Percentiles rank a stretch among this genome's conserved stretches.
These are phyloP conservation scores for Diaprepes abbreviatus DNA, from an alignment of 2,888 invertebrate genomes.

Conservation along the genomic window DNA sequence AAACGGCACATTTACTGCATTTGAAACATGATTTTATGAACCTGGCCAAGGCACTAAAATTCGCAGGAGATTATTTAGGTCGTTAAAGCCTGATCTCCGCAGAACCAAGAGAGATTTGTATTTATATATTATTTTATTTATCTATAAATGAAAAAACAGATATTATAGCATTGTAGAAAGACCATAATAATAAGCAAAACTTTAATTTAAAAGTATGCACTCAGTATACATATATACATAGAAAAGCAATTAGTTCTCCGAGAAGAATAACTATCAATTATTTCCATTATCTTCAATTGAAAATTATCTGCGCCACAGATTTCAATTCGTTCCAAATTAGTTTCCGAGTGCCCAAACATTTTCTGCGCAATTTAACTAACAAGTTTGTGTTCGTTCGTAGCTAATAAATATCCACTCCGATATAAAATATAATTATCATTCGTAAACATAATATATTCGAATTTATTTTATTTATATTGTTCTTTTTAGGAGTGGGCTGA, in stretches of 20 bases:
- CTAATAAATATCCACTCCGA: constrained; percentile 41
- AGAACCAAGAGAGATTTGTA: no score
- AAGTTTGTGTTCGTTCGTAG: constrained; percentile 40
- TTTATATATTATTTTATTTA: no score
- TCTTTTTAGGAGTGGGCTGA: not conserved
- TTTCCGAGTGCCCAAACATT: constrained; percentile 45
- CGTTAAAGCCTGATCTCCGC: no score
- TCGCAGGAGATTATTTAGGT: no score
- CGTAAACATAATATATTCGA: not conserved
- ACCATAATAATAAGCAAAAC: no score
- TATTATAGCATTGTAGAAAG: no score
- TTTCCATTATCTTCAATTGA: constrained; percentile 46
- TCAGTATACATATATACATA: constrained; percentile 24
- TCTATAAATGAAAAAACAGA: no score
- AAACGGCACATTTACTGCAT: no score
- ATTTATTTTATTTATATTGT: no score
- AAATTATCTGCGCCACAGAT: constrained; percentile 45
- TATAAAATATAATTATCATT: constrained; percentile 45
- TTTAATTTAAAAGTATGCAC: no score
- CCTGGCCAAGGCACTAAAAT: no score
- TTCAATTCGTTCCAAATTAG: constrained; percentile 44
- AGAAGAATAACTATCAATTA: constrained; percentile 43
- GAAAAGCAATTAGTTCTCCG: constrained; percentile 24
- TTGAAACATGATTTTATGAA: no score
- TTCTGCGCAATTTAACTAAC: constrained; percentile 48